Evolutionary conservation across 2,888 invertebrate genomes (phyloP).

Genomic region (Lycia hirtaria): DNA sequence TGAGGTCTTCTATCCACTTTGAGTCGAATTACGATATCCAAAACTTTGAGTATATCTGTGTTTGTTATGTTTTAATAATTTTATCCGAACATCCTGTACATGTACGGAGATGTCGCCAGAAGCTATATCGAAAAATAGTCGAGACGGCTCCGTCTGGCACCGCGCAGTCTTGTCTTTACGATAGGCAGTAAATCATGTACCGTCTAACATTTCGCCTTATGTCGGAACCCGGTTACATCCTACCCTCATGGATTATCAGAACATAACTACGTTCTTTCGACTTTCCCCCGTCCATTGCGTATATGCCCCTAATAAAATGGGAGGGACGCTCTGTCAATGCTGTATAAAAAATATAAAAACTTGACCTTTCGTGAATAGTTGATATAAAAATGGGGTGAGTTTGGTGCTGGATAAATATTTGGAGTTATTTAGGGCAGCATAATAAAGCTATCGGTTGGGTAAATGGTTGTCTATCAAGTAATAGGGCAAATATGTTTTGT

Average conservation of each 20-base stretch:
- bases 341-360: conserved; percentile 21
- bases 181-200: conserved; percentile 46
- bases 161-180: conserved; percentile 46
- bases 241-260: conserved; percentile 25
- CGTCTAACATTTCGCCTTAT: conserved; percentile 33
- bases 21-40: too few species aligned
- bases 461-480: conserved; percentile 27
- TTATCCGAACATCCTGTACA: too few species aligned
- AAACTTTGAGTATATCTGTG: too few species aligned
- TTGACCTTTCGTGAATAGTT: conserved; percentile 31
- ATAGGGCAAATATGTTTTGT: conserved; percentile 22
- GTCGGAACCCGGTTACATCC: conserved; percentile 28
- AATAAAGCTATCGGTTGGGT: conserved; percentile 25
- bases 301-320: conserved; percentile 25
- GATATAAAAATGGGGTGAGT: conserved; percentile 19
- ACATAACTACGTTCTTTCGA: conserved; percentile 23
- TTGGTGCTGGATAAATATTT: conserved; percentile 25
- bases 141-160: conserved; percentile 47
- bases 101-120: conserved; percentile 30
- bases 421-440: conserved; percentile 18
- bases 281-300: conserved; percentile 17
- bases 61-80: too few species aligned
- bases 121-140: conserved; percentile 30
- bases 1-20: too few species aligned
- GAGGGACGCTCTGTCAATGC: conserved; percentile 17